Conservation (phyloP, 2,797 vertebrate genomes). For the Knipowitschia caucasica region DNA sequence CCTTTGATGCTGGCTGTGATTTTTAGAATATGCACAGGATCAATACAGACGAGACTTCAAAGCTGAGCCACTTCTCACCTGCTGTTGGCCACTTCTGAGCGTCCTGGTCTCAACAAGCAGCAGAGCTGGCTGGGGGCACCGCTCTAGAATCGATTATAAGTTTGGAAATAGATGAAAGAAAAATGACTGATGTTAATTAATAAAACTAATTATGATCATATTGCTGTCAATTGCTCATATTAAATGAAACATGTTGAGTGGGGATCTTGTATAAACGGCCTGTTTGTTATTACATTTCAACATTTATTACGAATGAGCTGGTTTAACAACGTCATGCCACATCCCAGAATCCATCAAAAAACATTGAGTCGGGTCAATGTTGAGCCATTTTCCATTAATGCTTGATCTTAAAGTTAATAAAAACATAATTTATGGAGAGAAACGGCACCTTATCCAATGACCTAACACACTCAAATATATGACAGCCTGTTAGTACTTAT, state of each 20-base stretch:
- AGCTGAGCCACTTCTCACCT: conserved; percentile 78
- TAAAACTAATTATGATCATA: background rate
- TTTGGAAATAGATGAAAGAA: background rate
- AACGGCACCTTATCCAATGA: too few species aligned
- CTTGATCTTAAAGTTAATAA: too few species aligned
- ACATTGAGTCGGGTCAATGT: too few species aligned
- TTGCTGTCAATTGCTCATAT: conserved; percentile 1
- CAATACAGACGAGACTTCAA: conserved; percentile 83
- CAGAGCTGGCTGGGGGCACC: conserved; percentile 38
- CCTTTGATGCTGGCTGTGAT: conserved; percentile 81
- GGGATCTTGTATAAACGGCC: background rate
- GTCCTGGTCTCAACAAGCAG: conserved; percentile 70
- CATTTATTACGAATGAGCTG: too few species aligned
- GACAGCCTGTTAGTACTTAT: too few species aligned
- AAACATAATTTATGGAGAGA: too few species aligned
- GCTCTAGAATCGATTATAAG: conserved; percentile 57
- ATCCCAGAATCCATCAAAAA: too few species aligned
- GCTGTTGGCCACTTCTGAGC: conserved; percentile 85
- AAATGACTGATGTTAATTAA: too few species aligned
- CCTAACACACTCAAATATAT: too few species aligned
- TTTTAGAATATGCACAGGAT: conserved; percentile 82
- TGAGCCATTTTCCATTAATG: too few species aligned
- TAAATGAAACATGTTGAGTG: background rate
- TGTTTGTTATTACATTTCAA: too few species aligned
- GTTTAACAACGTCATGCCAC: too few species aligned